Conservation (phyloP, 2,113 vertebrate species). For the Prinia subflava region DNA sequence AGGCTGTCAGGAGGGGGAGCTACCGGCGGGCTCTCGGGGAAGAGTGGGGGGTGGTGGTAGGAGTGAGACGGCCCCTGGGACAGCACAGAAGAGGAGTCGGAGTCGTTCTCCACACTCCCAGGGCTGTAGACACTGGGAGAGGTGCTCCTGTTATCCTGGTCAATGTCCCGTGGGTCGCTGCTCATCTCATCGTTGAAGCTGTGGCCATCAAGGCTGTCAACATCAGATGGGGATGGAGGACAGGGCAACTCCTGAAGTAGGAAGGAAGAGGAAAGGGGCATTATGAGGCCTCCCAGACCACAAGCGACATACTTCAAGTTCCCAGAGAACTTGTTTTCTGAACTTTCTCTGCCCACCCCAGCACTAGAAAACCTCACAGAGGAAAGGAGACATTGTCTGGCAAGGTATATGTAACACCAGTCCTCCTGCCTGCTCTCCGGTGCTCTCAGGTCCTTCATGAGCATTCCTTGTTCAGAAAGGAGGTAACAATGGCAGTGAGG, state of each 20-base stretch:
- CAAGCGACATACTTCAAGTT: neutral
- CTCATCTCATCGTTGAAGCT: constrained; percentile 93
- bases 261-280: neutral
- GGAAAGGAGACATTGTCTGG: neutral
- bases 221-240: constrained; percentile 77
- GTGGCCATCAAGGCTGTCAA: constrained; percentile 88
- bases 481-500: neutral
- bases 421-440: neutral
- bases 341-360: neutral
- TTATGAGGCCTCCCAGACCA: neutral
- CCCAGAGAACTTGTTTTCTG: neutral
- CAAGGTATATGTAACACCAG: neutral
- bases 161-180: constrained; percentile 95
- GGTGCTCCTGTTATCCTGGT: constrained; percentile 98
- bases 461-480: neutral
- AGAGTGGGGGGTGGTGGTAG: constrained; percentile 75
- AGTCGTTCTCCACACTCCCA: constrained; percentile 94
- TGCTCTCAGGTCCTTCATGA: neutral
- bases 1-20: constrained; percentile 65
- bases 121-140: constrained; percentile 95
- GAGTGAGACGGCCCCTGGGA: constrained; percentile 74
- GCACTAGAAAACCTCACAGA: neutral
- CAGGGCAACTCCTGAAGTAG: constrained; percentile 71
- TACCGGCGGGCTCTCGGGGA: constrained; percentile 75
- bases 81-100: constrained; percentile 83